Evolutionary conservation across 2,888 invertebrate species (phyloP).

Genomic region (Drosophila tripunctata): DNA sequence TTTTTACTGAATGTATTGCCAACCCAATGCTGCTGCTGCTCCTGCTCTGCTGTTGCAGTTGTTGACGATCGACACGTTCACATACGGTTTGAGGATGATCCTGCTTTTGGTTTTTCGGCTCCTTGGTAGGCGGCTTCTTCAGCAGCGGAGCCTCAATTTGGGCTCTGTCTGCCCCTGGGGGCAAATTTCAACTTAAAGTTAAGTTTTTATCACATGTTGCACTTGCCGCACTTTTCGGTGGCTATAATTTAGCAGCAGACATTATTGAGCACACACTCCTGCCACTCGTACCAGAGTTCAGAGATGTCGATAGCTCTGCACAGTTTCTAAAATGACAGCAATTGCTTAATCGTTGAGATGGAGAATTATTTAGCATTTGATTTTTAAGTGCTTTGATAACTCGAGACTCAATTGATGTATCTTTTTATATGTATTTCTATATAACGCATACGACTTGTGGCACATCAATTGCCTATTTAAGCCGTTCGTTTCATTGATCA

Average conservation of each 20-base stretch:
- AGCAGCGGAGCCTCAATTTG: slow-evolving; percentile 65
- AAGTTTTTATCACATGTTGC: slow-evolving; percentile 55
- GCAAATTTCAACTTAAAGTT: slow-evolving; percentile 39
- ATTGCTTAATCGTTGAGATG: background rate
- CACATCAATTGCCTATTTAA: background rate
- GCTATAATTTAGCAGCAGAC: slow-evolving; percentile 58
- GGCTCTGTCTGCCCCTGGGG: slow-evolving; percentile 40
- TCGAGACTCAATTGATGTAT: too few species aligned
- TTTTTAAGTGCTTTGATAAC: background rate
- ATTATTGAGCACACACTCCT: slow-evolving; percentile 50
- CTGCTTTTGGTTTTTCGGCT: slow-evolving; percentile 20
- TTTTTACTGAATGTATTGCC: too few species aligned
- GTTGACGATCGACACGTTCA: slow-evolving; percentile 66
- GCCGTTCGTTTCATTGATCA: slow-evolving; percentile 42
- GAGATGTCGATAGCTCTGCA: slow-evolving; percentile 4
- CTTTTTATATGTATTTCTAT: too few species aligned
- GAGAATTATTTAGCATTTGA: too few species aligned
- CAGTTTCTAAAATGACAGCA: background rate
- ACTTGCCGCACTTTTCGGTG: slow-evolving; percentile 61
- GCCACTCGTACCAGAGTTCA: slow-evolving; percentile 1
- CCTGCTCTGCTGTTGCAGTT: too few species aligned
- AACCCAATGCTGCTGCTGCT: too few species aligned
- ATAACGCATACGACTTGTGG: slow-evolving; percentile 8
- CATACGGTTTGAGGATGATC: slow-evolving; percentile 60
- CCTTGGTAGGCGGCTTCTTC: slow-evolving; percentile 49